A percentile compares a stretch with the other conserved stretches of the same genome.
Conservation (phyloP, 2,888 invertebrate species). For the Esperia sulphurella region DNA sequence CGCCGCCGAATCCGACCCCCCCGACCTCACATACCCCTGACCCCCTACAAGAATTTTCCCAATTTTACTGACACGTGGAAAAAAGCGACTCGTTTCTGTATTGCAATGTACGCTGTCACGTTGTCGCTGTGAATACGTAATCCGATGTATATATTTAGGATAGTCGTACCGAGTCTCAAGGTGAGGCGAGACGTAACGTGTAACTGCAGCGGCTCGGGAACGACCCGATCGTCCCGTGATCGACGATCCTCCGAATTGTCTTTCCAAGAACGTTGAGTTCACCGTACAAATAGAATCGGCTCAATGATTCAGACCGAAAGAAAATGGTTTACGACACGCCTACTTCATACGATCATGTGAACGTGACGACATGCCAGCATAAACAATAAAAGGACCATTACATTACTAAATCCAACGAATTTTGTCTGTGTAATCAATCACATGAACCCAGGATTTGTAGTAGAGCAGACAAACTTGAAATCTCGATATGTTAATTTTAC, state of each 20-base stretch:
- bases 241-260: slow-evolving; percentile 27
- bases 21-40: slow-evolving; percentile 31
- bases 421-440: slow-evolving; percentile 47
- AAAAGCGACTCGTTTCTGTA: slow-evolving; percentile 9
- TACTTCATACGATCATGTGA: slow-evolving; percentile 45
- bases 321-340: slow-evolving; percentile 62
- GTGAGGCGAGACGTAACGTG: slow-evolving; percentile 29
- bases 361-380: slow-evolving; percentile 31
- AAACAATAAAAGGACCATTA: slow-evolving; percentile 52
- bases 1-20: slow-evolving; percentile 59
- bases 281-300: slow-evolving; percentile 49
- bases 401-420: slow-evolving; percentile 35
- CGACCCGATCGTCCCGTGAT: slow-evolving; percentile 12
- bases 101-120: slow-evolving; percentile 20
- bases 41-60: slow-evolving; percentile 41
- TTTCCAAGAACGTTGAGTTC: slow-evolving; percentile 49
- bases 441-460: slow-evolving; percentile 46
- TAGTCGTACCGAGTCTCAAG: slow-evolving; percentile 35
- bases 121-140: slow-evolving; percentile 31
- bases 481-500: slow-evolving; percentile 3
- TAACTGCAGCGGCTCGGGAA: slow-evolving; percentile 19
- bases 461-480: slow-evolving; percentile 41
- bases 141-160: slow-evolving; percentile 41
- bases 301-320: slow-evolving; percentile 35
- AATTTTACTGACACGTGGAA: slow-evolving; percentile 29